Percentiles rank a stretch among this genome's conserved stretches.
Evolutionary conservation across 2,113 vertebrate genomes (phyloP).

Genomic region (Pseudopodoces humilis): DNA sequence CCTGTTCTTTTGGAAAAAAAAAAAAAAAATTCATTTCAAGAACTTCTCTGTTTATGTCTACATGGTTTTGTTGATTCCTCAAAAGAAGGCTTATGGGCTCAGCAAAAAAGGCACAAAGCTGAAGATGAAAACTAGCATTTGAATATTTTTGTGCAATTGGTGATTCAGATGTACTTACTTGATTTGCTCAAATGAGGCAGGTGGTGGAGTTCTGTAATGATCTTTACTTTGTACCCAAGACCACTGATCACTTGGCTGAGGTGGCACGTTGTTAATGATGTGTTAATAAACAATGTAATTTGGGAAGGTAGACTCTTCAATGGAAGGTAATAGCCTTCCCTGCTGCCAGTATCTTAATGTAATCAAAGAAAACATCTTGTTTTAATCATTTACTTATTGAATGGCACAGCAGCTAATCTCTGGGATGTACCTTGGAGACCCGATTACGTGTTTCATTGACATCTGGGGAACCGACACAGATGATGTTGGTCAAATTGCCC

Average conservation of each 20-base stretch:
- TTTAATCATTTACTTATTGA: slow-evolving; percentile 39
- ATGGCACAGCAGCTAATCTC: neutral
- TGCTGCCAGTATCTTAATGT: neutral
- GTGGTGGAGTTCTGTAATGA: neutral
- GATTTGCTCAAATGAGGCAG: neutral
- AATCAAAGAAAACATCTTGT: slow-evolving; percentile 25
- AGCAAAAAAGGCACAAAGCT: neutral
- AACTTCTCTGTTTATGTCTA: neutral
- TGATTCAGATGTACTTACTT: neutral
- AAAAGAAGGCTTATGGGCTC: neutral
- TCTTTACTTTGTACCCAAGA: neutral
- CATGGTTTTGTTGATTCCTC: neutral
- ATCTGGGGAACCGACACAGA: neutral
- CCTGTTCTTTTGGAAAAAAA: neutral
- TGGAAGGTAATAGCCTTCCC: neutral
- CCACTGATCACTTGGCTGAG: neutral
- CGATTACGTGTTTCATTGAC: neutral
- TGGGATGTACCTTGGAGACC: slow-evolving; percentile 35
- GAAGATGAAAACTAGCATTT: slow-evolving; percentile 13
- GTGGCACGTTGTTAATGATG: slow-evolving; percentile 7
- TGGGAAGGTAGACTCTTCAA: slow-evolving; percentile 9
- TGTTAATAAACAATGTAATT: slow-evolving; percentile 25
- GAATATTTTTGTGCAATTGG: neutral
- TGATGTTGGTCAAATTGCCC: neutral
- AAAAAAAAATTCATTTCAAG: neutral